Percentiles rank a stretch among this genome's conserved stretches.
phyloP scores from a whole-genome alignment of 2,888 invertebrate species.

The Sphaeridia pumilis region DNA sequence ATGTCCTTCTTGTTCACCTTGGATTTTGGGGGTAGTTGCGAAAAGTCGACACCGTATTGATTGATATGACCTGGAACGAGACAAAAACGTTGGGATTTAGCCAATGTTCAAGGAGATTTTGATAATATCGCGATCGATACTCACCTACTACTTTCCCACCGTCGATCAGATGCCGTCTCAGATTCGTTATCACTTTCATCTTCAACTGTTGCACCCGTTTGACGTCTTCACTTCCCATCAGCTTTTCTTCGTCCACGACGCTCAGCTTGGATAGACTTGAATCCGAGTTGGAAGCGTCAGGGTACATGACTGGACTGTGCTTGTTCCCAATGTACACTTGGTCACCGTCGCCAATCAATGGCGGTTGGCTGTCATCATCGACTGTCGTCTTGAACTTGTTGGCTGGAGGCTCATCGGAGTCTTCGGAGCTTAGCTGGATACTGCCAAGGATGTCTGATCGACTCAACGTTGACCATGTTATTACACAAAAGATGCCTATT shows the following conservation, averaged over 20 bases:
- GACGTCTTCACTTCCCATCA: conserved; percentile 23
- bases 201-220: conserved; percentile 28
- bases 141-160: conserved; percentile 32
- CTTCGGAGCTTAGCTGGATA: not conserved
- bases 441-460: not conserved
- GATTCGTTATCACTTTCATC: conserved; percentile 33
- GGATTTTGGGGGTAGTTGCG: conserved; percentile 25
- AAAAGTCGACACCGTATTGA: conserved; percentile 34
- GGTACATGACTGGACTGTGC: conserved; percentile 10
- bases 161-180: conserved; percentile 30
- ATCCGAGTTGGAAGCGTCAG: not conserved
- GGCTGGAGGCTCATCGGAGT: not conserved
- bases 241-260: conserved; percentile 26
- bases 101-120: not conserved
- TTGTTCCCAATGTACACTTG: conserved; percentile 16
- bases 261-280: conserved; percentile 20
- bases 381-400: too few relatives aligned
- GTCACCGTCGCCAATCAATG: conserved; percentile 22
- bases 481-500: conserved; percentile 29
- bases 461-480: conserved; percentile 28
- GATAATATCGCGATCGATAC: not conserved
- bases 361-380: conserved; percentile 14
- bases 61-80: conserved; percentile 29
- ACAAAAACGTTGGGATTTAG: conserved; percentile 1
- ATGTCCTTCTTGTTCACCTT: conserved; percentile 26